Base-by-base conservation (phyloP, 2,797 vertebrate genomes). In the Epinephelus malabaricus region DNA sequence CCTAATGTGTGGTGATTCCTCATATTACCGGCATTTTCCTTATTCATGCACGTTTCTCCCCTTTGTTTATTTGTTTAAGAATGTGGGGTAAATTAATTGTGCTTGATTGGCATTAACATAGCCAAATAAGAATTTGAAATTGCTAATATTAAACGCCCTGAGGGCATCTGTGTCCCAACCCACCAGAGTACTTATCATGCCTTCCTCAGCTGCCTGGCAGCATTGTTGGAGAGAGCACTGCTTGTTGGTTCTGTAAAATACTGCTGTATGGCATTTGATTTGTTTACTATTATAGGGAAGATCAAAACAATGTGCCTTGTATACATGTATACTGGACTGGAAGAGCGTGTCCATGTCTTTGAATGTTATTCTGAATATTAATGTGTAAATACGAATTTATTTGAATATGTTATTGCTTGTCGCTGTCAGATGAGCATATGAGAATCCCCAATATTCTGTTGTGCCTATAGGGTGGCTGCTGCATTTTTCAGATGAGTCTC, bases 71-170 rank as follows among this genome's bases (percentile, higher is more conserved):
- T 90, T 91, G 83, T 82, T 85, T 80, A 80, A 83, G 82, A 74
- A 78, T 78, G 80, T 75, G 55, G 77, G 84, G 58, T 79, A 84
- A 92, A 93, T 92, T 83, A 92, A 91, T 83, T 88, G 90, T 59
- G 84, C 86, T 92, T 92, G 91, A 92, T 92, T 92, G 93, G 92
- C 92, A 91, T 93, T 91, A 94, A 83, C 91, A 93, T 90, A 92
- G 91, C 83, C 86, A 92, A 93, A 93, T 92, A 90, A 81, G 86
- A 94, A 94, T 92, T 85, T 86, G 83, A 92, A 94, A 91, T 88
- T 85, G 83, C 89, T 92, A 91, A 92, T 91, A 86, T 85, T 86
- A 86, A 87, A 78, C 63, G 53, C 85, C 89, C 81, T 23, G 51
- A 85, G 82, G 92, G 86, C 87, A 83, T 80, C 49, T 56, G 78